phyloP scores from a whole-genome alignment of 1,140 invertebrate genomes.

The Drosophila repleta region DNA sequence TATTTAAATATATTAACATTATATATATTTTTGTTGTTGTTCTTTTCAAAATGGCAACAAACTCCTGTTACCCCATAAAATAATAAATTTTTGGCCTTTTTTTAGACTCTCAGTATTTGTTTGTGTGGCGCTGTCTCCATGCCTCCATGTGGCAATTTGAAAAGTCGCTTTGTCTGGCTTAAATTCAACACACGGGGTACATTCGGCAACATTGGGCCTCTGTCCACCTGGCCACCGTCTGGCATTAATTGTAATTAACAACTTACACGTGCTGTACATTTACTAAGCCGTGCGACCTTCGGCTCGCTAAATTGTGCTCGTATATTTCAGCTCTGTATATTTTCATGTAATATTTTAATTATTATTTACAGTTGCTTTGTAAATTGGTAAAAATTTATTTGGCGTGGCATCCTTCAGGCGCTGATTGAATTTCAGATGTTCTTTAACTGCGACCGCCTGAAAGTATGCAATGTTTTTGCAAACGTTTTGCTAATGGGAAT shows the following conservation, averaged over 20 bases:
- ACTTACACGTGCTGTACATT: slow-evolving; percentile 73
- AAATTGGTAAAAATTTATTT: slow-evolving; percentile 35
- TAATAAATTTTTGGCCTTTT: slow-evolving; percentile 6
- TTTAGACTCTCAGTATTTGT: slow-evolving; percentile 1
- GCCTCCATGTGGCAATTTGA: slow-evolving; percentile 47
- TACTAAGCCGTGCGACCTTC: slow-evolving; percentile 47
- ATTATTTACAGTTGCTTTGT: slow-evolving; percentile 59
- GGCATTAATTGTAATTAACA: slow-evolving; percentile 75
- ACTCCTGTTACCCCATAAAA: not conserved
- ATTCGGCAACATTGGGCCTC: not conserved
- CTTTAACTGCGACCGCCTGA: slow-evolving; percentile 19
- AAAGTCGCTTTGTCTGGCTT: slow-evolving; percentile 45
- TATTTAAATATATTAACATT: no score
- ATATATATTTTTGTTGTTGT: no score
- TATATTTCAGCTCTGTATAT: slow-evolving; percentile 22
- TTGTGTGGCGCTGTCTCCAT: slow-evolving; percentile 22
- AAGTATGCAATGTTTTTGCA: slow-evolving; percentile 42
- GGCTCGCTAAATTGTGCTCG: not conserved
- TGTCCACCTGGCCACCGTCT: not conserved
- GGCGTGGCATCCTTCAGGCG: slow-evolving; percentile 28
- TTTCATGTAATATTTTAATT: slow-evolving; percentile 53
- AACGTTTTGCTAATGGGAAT: not conserved
- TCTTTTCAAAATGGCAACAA: not conserved
- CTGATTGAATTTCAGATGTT: slow-evolving; percentile 1
- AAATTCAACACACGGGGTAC: slow-evolving; percentile 35